A percentile compares a stretch with the other conserved stretches of the same genome.
Conservation (phyloP, 2,113 vertebrate genomes). For the Burhinus bistriatus region DNA sequence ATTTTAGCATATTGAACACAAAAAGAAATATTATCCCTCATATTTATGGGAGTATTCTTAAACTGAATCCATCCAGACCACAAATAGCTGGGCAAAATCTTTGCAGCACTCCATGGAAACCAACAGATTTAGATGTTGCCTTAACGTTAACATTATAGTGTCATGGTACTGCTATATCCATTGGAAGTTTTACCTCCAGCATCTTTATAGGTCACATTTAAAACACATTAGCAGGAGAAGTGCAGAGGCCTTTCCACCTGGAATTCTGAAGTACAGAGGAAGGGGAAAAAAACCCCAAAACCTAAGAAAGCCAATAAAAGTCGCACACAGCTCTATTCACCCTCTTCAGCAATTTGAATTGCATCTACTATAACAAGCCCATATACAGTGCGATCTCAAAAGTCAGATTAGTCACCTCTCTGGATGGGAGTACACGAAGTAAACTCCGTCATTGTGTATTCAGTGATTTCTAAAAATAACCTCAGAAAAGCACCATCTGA, state of each 20-base stretch:
- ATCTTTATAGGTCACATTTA: neutral
- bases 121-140: neutral
- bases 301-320: neutral
- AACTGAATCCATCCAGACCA: neutral
- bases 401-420: neutral
- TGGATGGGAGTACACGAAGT: neutral
- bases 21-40: neutral
- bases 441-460: neutral
- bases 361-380: neutral
- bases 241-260: neutral
- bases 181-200: neutral
- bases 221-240: neutral
- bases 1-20: neutral
- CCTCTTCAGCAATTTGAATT: neutral
- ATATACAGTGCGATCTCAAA: neutral
- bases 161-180: neutral
- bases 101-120: neutral
- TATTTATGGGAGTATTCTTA: neutral
- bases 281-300: neutral
- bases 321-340: neutral
- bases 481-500: neutral
- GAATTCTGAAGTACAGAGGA: neutral
- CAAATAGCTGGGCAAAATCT: neutral
- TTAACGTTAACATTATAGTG: accelerated
- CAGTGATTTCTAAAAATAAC: neutral